Conservation (phyloP, 2,888 invertebrate species). For the Stenichneumon culpator region DNA sequence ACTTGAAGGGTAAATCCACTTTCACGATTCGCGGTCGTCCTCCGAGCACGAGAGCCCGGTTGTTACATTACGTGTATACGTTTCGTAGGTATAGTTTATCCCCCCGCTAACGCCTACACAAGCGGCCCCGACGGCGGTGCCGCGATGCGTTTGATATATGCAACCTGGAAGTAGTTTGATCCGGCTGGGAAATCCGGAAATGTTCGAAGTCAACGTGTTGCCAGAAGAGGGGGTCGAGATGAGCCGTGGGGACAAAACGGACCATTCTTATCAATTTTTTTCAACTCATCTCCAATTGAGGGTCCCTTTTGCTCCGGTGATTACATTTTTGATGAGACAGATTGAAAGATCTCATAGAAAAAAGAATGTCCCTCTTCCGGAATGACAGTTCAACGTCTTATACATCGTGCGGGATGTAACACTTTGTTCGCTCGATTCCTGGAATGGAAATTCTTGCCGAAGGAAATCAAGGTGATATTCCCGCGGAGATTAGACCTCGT, state of each 20-base stretch:
- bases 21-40: constrained; percentile 61
- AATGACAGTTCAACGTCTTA: too few relatives aligned
- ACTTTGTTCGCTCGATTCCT: not conserved
- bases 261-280: not conserved
- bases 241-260: not conserved
- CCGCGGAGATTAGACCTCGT: constrained; percentile 41
- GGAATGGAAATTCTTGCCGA: constrained; percentile 13
- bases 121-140: not conserved
- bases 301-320: too few relatives aligned
- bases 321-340: too few relatives aligned
- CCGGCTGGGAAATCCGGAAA: not conserved
- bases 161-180: not conserved
- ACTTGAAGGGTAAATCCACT: constrained; percentile 79
- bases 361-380: too few relatives aligned
- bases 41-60: constrained; percentile 26
- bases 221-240: too few relatives aligned
- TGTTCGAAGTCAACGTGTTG: not conserved
- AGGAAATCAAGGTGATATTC: constrained; percentile 39
- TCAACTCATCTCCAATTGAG: too few relatives aligned
- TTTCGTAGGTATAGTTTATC: not conserved
- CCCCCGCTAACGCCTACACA: not conserved
- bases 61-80: constrained; percentile 26
- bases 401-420: too few relatives aligned
- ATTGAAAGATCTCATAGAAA: not conserved
- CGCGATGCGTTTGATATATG: not conserved